Evolutionary conservation across 1,140 invertebrate species (phyloP), one percentile per base, ranked within the genome.

Genomic region (Dreissena polymorpha): DNA sequence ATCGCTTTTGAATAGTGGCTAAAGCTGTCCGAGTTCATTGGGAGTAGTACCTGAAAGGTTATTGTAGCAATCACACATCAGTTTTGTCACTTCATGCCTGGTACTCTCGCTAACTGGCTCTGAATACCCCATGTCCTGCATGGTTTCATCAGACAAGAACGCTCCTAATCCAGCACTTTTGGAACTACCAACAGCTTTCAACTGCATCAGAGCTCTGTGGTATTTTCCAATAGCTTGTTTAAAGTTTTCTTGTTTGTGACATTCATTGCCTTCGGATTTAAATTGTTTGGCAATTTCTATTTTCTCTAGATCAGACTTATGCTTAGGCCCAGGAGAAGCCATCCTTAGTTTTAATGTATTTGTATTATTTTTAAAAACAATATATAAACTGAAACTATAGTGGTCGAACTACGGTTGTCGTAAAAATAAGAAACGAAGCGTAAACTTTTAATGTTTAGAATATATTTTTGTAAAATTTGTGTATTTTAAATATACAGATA

Each of bases 221-320:
- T 92, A 92, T 68, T 90, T 91, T 5, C 90, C 88, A 64, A 91
- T 90, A 1, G 91, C 91, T 49, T 76, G 72, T 83, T 84, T 90
- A 29, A 69, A 88, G 21, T 90, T 78, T 83, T 89, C 88, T 7
- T 79, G 65, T 82, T 89, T 91, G 69, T 90, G 91, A 8, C 79
- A 82, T 68, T 88, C 87, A 88, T 92, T 91, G 12, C 91, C 91
- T 51, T 88, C 87, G n/a, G 65, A 27, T 86, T 91, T 92, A n/a
- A 86, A 90, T n/a, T 68, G 69, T 69, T 86, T 84, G 49, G 91
- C 91, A 49, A 83, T 81, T 75, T 84, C 68, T n/a, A 89, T 67
- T 76, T 85, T 86, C 29, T 89, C 86, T 23, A 55, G 49, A 76
- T 88, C 86, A 49, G 65, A 57, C 1, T 86, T 78, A 29, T 74